Percentiles rank a stretch among this genome's conserved stretches.
phyloP scores from a whole-genome alignment of 2,888 invertebrate genomes.

The Idaea straminata region DNA sequence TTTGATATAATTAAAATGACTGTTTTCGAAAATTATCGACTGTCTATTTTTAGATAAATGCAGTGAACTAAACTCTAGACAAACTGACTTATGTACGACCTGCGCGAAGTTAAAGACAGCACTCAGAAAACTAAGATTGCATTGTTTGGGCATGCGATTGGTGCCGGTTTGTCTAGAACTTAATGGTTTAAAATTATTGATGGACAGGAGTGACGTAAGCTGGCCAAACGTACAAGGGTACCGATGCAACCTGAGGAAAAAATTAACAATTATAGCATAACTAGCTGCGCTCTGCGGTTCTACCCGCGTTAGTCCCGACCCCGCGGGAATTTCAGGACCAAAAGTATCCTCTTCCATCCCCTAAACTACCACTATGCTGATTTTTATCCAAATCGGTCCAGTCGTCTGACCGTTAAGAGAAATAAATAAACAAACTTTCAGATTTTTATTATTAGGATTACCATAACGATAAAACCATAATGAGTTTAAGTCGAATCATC shows the following conservation, averaged over 20 bases:
- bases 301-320: no score
- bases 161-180: neutral
- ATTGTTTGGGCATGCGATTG: neutral
- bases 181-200: conserved; percentile 38
- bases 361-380: no score
- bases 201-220: conserved; percentile 57
- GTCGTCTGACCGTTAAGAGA: no score
- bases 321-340: no score
- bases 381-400: no score
- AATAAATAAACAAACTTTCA: no score
- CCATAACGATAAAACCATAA: no score
- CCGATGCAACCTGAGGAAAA: conserved; percentile 47
- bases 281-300: neutral
- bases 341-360: no score
- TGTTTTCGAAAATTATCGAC: neutral
- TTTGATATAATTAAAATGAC: neutral
- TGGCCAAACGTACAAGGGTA: conserved; percentile 64
- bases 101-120: neutral
- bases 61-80: neutral
- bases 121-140: neutral
- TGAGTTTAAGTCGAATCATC: no score
- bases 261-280: neutral
- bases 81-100: neutral
- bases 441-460: no score
- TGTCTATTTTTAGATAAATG: neutral